These are phyloP conservation scores for Listrodromus nycthemerus DNA, from an alignment of 2,888 invertebrate genomes.

Conservation along the genomic window DNA sequence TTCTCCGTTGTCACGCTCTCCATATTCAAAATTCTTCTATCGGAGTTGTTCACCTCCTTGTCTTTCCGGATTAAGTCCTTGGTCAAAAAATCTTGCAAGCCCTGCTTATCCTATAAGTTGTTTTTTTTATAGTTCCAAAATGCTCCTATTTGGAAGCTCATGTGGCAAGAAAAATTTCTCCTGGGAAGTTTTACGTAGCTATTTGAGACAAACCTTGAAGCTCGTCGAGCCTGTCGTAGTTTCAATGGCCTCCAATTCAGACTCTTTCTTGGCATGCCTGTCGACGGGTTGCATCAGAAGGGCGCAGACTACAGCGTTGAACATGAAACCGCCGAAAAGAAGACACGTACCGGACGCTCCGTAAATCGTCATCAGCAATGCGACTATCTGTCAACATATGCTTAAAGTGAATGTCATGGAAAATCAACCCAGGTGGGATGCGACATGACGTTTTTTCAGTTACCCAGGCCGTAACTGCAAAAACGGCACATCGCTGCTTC, in stretches of 20 bases:
- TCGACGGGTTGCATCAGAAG: constrained; percentile 90
- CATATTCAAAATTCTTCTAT: constrained; percentile 61
- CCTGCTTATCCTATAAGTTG: no score
- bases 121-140: no score
- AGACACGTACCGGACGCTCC: constrained; percentile 89
- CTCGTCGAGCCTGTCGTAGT: constrained; percentile 13
- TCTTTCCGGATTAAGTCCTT: constrained; percentile 57
- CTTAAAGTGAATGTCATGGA: neutral
- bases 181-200: neutral
- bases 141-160: neutral
- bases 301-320: constrained; percentile 89
- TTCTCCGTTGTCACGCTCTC: constrained; percentile 40
- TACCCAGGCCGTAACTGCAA: no score
- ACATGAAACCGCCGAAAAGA: constrained; percentile 88
- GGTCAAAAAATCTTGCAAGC: neutral
- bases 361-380: constrained; percentile 86
- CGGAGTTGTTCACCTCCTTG: constrained; percentile 66
- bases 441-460: no score
- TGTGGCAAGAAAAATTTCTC: constrained; percentile 70
- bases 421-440: neutral
- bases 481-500: no score
- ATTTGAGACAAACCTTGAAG: constrained; percentile 44
- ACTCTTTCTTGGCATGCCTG: constrained; percentile 88
- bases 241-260: constrained; percentile 56
- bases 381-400: constrained; percentile 86